phyloP scores from a whole-genome alignment of 2,888 invertebrate species.

The Marronus borbonicus region DNA sequence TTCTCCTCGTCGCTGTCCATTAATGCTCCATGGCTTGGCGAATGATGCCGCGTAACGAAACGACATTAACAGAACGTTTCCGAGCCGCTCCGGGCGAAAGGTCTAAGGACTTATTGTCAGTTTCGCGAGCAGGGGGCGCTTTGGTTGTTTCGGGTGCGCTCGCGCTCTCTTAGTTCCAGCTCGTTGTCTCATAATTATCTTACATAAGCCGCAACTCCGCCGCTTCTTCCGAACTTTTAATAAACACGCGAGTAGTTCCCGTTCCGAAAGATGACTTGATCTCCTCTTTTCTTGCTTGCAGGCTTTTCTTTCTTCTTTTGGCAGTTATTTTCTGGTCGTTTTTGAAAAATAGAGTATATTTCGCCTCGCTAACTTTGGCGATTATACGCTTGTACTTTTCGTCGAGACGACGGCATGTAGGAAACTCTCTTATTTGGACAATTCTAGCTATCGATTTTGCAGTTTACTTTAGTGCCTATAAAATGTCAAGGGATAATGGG shows the following conservation, averaged over 20 bases:
- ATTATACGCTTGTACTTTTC: too few species aligned
- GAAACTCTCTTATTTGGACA: too few species aligned
- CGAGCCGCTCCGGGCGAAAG: constrained; percentile 57
- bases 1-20: constrained; percentile 59
- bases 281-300: neutral
- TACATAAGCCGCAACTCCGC: constrained; percentile 57
- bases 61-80: constrained; percentile 66
- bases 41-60: constrained; percentile 64
- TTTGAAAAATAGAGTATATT: neutral
- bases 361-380: too few species aligned
- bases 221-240: constrained; percentile 56
- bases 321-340: neutral
- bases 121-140: constrained; percentile 44
- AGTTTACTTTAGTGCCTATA: too few species aligned
- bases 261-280: constrained; percentile 25
- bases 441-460: too few species aligned
- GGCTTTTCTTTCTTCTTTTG: neutral
- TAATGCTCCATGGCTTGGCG: constrained; percentile 57
- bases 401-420: too few species aligned
- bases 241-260: constrained; percentile 56
- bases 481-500: too few species aligned
- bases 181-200: constrained; percentile 60
- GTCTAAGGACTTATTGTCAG: constrained; percentile 55
- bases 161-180: constrained; percentile 47
- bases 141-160: constrained; percentile 47